Base-by-base conservation (phyloP, 2,113 vertebrate species). In the Megaleporinus macrocephalus region DNA sequence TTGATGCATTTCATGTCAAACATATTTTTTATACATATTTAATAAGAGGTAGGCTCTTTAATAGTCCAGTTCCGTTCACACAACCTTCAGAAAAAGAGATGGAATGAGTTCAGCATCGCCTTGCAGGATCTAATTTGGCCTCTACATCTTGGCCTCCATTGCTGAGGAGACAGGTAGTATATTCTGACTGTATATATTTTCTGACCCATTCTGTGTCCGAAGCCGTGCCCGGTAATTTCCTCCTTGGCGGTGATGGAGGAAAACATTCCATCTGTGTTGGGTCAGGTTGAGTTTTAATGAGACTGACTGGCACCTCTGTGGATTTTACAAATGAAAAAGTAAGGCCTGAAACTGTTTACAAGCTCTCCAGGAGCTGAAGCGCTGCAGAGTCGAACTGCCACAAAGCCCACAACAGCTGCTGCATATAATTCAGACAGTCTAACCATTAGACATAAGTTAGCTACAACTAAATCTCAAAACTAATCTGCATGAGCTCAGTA, bases 201-300 rank as follows among this genome's bases (percentile, higher is more conserved):
- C 62, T 47, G 62, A 61, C 36, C 36, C 11, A 49, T 51, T 78
- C 76, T 47, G 70, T 26, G 41, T 26, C 53, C 44, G 61, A 36
- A 20, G 53, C 49, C 73, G 57, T 73, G 49, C 7, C 63, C 41
- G 24, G 61, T 41, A 69, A 82, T 78, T 74, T 78, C 61, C 44
- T 44, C 27, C 71, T 41, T 61, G 68, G 63, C 27, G 59, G 24
- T 26, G 44, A 33, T 26, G 62, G 27, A 27, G 15, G 5, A 70
- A 77, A 66, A 36, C 30, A 68, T 68, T 15, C 27, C 29, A 68
- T 33, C 65, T 33, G 65, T 33, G 30, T 68, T 68, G 30, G 29
- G 65, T 30, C 65, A 73, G 70, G 47, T 30, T 27, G 44, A 16
- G 44, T 29, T 73, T 73, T 73, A 73, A 73, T 73, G 22, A 29